phyloP scores from a whole-genome alignment of 2,113 vertebrate species.

The Phaethon lepturus region DNA sequence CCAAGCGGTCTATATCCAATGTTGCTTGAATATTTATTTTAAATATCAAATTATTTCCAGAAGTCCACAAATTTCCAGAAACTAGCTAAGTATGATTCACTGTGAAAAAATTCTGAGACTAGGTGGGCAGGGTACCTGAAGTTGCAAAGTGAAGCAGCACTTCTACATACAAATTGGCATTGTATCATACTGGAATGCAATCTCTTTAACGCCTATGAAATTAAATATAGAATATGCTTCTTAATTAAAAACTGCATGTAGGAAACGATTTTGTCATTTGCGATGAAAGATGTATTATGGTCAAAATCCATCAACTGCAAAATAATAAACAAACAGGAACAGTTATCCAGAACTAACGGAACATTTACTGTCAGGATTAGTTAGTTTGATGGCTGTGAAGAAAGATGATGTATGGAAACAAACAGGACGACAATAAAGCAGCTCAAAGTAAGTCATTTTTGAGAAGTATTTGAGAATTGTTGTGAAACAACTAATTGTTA shows the following conservation, averaged over 20 bases:
- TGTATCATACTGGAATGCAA: not conserved
- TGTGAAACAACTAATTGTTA: not conserved
- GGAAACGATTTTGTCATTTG: not conserved
- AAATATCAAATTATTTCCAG: not conserved
- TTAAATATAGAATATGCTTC: not conserved
- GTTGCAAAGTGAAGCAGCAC: not conserved
- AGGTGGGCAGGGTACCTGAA: not conserved
- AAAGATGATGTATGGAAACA: not conserved
- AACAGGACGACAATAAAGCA: not conserved
- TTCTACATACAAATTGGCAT: not conserved
- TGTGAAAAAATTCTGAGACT: not conserved
- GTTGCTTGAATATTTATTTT: not conserved
- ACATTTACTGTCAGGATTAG: not conserved
- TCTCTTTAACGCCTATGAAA: not conserved
- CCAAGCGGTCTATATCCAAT: not conserved
- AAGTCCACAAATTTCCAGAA: slow-evolving; percentile 19
- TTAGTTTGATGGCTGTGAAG: not conserved
- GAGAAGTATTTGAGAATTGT: not conserved
- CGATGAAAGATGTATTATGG: not conserved
- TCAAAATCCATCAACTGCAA: not conserved
- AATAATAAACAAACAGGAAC: not conserved
- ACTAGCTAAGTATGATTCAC: not conserved
- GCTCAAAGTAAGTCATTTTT: not conserved
- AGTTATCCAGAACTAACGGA: not conserved
- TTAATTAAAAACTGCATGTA: not conserved